Percentiles rank a stretch among this genome's conserved stretches.
phyloP scores from a whole-genome alignment of 2,888 invertebrate genomes.

The Drosophila ezoana region DNA sequence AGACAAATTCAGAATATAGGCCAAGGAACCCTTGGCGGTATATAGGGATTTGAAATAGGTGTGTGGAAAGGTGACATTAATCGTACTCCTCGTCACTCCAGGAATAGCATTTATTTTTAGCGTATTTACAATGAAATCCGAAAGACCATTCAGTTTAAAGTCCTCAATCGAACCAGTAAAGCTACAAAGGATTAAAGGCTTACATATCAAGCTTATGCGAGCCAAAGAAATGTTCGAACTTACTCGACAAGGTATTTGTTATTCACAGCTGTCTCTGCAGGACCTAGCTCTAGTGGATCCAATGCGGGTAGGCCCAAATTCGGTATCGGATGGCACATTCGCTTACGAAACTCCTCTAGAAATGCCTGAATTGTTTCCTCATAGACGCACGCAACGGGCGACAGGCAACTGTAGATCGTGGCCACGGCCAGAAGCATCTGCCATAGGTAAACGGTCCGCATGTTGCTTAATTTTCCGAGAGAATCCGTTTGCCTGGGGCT shows the following conservation, averaged over 20 bases:
- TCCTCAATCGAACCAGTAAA: conserved; percentile 72
- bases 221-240: conserved; percentile 2
- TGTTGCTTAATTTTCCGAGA: conserved; percentile 10
- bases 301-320: conserved; percentile 77
- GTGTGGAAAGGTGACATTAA: conserved; percentile 72
- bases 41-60: conserved; percentile 73
- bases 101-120: conserved; percentile 59
- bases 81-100: conserved; percentile 42
- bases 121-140: conserved; percentile 67
- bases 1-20: conserved; percentile 74
- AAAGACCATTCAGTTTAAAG: conserved; percentile 70
- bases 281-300: conserved; percentile 73
- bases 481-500: conserved; percentile 31
- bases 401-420: conserved; percentile 39
- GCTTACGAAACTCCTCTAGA: conserved; percentile 73
- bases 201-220: neutral
- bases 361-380: conserved; percentile 66
- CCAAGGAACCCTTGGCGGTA: conserved; percentile 81
- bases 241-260: conserved; percentile 77
- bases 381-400: conserved; percentile 45
- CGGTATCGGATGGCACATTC: conserved; percentile 83
- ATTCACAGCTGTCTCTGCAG: conserved; percentile 53
- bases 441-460: conserved; percentile 31
- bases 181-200: conserved; percentile 36
- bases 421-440: conserved; percentile 31